Conservation (phyloP, 2,113 vertebrate genomes). For the Monopterus albus region DNA sequence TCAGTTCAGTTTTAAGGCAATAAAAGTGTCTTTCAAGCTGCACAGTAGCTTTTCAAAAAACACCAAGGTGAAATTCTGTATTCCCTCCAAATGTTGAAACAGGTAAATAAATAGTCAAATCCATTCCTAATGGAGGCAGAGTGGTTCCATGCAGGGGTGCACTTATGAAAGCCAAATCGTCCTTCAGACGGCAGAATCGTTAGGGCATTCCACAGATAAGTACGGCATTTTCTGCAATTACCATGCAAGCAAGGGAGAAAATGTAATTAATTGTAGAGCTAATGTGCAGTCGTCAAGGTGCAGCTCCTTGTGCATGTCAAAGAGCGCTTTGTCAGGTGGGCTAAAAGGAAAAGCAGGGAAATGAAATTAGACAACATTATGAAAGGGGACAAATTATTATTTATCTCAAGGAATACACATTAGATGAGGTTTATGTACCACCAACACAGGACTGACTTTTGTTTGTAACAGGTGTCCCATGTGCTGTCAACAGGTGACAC, state of each 20-base stretch:
- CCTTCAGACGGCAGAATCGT: constrained; percentile 41
- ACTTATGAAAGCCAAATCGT: constrained; percentile 35
- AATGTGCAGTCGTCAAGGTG: constrained; percentile 11
- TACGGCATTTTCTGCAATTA: constrained; percentile 4
- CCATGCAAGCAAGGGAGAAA: constrained; percentile 7
- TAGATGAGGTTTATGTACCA: background rate
- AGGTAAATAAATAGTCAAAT: constrained; percentile 41
- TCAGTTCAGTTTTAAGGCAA: background rate
- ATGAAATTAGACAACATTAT: background rate
- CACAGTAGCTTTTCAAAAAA: constrained; percentile 21
- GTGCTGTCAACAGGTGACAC: constrained; percentile 24
- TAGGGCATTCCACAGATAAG: constrained; percentile 36
- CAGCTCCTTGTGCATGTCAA: background rate
- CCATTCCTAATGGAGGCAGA: constrained; percentile 38
- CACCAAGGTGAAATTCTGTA: constrained; percentile 33
- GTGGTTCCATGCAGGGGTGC: constrained; percentile 31
- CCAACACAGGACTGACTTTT: background rate
- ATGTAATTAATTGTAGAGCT: constrained; percentile 32
- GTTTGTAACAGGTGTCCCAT: constrained; percentile 1
- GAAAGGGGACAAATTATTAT: constrained; percentile 7
- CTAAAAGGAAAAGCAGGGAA: constrained; percentile 14
- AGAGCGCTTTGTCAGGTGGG: constrained; percentile 3
- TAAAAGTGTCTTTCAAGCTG: background rate
- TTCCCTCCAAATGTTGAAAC: background rate
- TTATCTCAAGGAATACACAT: constrained; percentile 1